Percentiles rank a stretch among this genome's conserved stretches.
Conservation (phyloP, 2,888 invertebrate species). For the Drosophila mulleri region DNA sequence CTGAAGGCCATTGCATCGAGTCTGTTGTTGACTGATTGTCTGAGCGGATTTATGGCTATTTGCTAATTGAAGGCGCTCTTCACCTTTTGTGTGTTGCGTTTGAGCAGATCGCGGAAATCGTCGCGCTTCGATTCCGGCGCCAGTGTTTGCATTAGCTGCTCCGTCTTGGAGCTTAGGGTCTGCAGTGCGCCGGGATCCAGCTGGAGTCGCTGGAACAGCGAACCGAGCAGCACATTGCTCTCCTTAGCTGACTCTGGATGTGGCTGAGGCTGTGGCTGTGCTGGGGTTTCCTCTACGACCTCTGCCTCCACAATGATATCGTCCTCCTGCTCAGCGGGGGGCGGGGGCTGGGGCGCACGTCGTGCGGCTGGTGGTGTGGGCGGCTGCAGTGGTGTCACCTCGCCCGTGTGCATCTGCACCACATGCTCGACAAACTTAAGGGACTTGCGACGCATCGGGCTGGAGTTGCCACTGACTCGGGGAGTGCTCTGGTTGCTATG, state of each 20-base stretch:
- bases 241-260: background rate
- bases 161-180: slow-evolving; percentile 55
- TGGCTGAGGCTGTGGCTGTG: background rate
- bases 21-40: slow-evolving; percentile 2
- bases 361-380: slow-evolving; percentile 11
- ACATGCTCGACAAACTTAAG: slow-evolving; percentile 75
- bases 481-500: background rate
- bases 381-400: slow-evolving; percentile 37
- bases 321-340: background rate
- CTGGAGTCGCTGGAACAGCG: slow-evolving; percentile 52
- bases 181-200: slow-evolving; percentile 56
- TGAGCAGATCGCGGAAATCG: slow-evolving; percentile 68
- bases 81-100: slow-evolving; percentile 68
- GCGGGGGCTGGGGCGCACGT: background rate
- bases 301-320: slow-evolving; percentile 1
- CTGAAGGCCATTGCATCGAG: background rate
- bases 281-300: background rate
- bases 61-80: slow-evolving; percentile 68
- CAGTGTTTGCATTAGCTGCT: slow-evolving; percentile 66
- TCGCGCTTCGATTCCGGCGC: slow-evolving; percentile 66
- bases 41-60: background rate
- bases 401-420: slow-evolving; percentile 57
- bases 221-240: slow-evolving; percentile 15
- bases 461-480: slow-evolving; percentile 29
- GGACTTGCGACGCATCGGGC: slow-evolving; percentile 53